phyloP scores from a whole-genome alignment of 1,140 invertebrate genomes.

The Atta texana region DNA sequence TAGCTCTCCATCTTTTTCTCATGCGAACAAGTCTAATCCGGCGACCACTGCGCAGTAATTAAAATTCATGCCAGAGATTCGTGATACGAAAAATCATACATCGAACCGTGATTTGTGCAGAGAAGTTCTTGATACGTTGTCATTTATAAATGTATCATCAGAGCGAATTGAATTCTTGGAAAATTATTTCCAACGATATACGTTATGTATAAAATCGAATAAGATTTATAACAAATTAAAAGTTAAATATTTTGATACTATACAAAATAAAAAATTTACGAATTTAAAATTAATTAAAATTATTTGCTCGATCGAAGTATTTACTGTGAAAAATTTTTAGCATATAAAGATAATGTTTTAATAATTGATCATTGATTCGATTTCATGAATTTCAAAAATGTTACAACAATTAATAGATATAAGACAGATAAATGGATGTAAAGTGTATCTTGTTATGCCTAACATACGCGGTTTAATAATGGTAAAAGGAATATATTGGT shows the following conservation, averaged over 20 bases:
- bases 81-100: constrained; percentile 53
- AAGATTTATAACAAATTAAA: background rate
- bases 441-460: background rate
- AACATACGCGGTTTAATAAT: constrained; percentile 10
- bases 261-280: background rate
- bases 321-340: background rate
- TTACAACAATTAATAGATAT: constrained; percentile 12
- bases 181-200: background rate
- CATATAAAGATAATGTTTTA: background rate
- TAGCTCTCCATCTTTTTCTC: constrained; percentile 10
- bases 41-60: constrained; percentile 54
- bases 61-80: constrained; percentile 67
- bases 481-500: constrained; percentile 17
- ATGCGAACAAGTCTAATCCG: constrained; percentile 44
- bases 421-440: background rate
- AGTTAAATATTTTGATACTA: background rate
- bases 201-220: background rate
- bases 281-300: background rate
- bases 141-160: background rate
- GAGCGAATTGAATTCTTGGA: constrained; percentile 6
- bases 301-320: background rate
- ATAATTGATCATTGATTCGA: background rate
- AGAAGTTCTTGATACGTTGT: constrained; percentile 6
- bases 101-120: constrained; percentile 10
- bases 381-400: background rate